Evolutionary conservation across 2,113 vertebrate species (phyloP), one percentile per base, ranked within the genome.

Genomic region (Siniperca knerii): DNA sequence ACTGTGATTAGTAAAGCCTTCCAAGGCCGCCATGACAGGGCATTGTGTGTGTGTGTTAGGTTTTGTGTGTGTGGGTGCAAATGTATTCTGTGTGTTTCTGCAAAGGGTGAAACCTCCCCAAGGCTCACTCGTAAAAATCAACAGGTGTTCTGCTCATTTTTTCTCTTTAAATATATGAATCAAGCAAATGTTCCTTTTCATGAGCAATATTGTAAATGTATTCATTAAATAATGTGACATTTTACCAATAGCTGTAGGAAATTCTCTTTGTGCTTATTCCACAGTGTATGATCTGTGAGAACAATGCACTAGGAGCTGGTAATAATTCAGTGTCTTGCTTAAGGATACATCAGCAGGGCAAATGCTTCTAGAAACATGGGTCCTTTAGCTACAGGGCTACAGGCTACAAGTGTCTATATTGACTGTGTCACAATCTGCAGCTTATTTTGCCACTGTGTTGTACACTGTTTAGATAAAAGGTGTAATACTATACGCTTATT

Each of bases 1-100:
- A 80, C 70, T 89, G 93, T 91, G 92, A 95, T 95, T 94, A 94
- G 89, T 92, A 95, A 94, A 95, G 77, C 89, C 76, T 88, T 86
- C 82, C 91, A 90, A 93, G 92, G 89, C 91, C 73, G 48, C 83
- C 69, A 72, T 92, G 92, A 90, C 90, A 90, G 84, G 65, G 65
- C 77, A 68, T 78, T 73, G 68, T 66, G 52, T 55, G 67, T 74
- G 2, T 75, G 44, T 75, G 61, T 83, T 35, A 5, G 66, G n/a
- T 20, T 52, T 13, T 78, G 67, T 61, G 23, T 69, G 33, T 35
- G 61, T 65, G 58, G 16, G 70, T 73, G 29, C 9, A 71, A 71
- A 79, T 77, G 60, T 55, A 37, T 21, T 58, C 42, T 55, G 60
- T 10, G 11, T 88, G 37, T 87, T 66, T 69, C 66, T 79, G 65